These are phyloP conservation scores for Pararge aegeria DNA, from an alignment of 1,140 invertebrate species.

Conservation along the genomic window DNA sequence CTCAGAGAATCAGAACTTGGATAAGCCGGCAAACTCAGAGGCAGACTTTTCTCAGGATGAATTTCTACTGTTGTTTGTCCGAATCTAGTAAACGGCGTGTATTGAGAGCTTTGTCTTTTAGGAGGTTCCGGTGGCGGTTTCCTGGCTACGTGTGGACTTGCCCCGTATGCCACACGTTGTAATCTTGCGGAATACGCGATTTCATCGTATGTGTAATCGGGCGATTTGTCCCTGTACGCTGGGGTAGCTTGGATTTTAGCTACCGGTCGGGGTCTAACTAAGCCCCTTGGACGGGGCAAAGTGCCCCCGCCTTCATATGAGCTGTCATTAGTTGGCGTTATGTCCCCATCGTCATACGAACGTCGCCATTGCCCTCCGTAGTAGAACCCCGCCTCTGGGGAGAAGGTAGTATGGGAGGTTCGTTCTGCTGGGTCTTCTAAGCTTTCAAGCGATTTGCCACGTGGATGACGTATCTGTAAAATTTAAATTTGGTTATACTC, in stretches of 20 bases:
- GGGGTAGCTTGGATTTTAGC: constrained; percentile 88
- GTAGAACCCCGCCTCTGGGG: constrained; percentile 78
- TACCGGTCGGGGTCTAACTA: constrained; percentile 90
- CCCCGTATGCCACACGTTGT: constrained; percentile 73
- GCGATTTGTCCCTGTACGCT: constrained; percentile 78
- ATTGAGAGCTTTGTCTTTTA: constrained; percentile 85
- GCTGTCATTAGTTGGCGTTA: constrained; percentile 92
- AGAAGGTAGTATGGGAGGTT: constrained; percentile 83
- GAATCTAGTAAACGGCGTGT: constrained; percentile 77
- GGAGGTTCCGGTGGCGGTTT: constrained; percentile 93
- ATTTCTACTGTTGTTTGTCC: constrained; percentile 84
- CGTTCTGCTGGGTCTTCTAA: constrained; percentile 85
- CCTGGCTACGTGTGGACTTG: constrained; percentile 83
- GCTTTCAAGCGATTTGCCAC: constrained; percentile 91
- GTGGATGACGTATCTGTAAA: constrained; percentile 84
- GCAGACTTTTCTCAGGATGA: constrained; percentile 81
- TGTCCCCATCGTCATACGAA: constrained; percentile 93
- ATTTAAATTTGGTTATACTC: constrained; percentile 11
- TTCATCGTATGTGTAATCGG: constrained; percentile 77
- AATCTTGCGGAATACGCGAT: constrained; percentile 73
- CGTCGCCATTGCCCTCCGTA: constrained; percentile 85
- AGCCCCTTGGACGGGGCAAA: constrained; percentile 89
- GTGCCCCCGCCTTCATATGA: constrained; percentile 89
- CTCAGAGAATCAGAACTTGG: constrained; percentile 81
- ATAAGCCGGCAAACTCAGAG: constrained; percentile 81